Evolutionary conservation across 2,888 invertebrate genomes (phyloP).

Genomic region (Chorisops tibialis): DNA sequence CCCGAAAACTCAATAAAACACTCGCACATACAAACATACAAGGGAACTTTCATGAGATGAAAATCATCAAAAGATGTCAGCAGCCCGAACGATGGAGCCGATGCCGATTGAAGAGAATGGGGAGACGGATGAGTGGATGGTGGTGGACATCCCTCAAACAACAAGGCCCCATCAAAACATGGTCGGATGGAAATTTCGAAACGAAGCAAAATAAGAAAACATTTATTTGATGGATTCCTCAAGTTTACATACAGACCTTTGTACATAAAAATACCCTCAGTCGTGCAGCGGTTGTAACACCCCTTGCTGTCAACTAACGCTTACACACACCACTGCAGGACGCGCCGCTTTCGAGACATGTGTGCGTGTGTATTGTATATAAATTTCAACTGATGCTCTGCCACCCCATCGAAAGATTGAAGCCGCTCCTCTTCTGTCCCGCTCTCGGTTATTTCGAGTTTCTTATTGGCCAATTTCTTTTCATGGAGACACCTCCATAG

Average conservation of each 20-base stretch:
- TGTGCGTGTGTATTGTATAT: background rate
- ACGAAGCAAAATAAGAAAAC: conserved; percentile 35
- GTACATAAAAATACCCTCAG: conserved; percentile 32
- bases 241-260: conserved; percentile 35
- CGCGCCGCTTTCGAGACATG: conserved; percentile 1
- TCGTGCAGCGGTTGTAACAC: conserved; percentile 28
- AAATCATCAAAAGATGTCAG: conserved; percentile 28
- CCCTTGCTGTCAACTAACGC: conserved; percentile 2
- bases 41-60: too few species aligned
- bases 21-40: conserved; percentile 9
- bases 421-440: conserved; percentile 10
- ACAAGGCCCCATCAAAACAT: conserved; percentile 30
- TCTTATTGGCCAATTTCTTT: conserved; percentile 34
- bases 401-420: background rate
- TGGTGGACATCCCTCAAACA: conserved; percentile 6
- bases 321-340: background rate
- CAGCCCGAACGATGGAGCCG: background rate
- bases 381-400: background rate
- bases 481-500: conserved; percentile 31
- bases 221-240: conserved; percentile 37
- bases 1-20: conserved; percentile 11
- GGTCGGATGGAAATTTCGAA: conserved; percentile 32
- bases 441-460: conserved; percentile 19
- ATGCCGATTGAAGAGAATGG: background rate
- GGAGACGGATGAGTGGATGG: background rate